A percentile compares a stretch with the other conserved stretches of the same genome.
These are phyloP conservation scores for Drosophila ohnishii DNA, from an alignment of 1,140 invertebrate species.

Conservation along the genomic window DNA sequence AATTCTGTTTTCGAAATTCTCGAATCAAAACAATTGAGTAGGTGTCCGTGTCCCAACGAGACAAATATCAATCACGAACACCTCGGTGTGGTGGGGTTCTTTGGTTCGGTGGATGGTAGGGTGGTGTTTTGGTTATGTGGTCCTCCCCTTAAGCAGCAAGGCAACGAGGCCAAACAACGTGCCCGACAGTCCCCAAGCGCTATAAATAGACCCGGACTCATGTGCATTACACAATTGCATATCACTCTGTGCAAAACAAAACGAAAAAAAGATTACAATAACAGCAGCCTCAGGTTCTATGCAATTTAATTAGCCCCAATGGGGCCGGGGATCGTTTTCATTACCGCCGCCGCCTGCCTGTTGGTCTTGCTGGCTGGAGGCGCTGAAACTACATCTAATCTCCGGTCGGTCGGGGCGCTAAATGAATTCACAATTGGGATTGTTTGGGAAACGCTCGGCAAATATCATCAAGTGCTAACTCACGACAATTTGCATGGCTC, in stretches of 20 bases:
- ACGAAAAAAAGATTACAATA: slow-evolving; percentile 25
- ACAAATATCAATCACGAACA: slow-evolving; percentile 63
- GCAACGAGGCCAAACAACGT: slow-evolving; percentile 47
- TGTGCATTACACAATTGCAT: slow-evolving; percentile 55
- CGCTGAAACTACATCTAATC: slow-evolving; percentile 24
- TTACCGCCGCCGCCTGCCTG: background rate
- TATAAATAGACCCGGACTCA: slow-evolving; percentile 46
- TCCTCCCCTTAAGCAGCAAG: slow-evolving; percentile 33
- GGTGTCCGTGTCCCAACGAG: slow-evolving; percentile 51
- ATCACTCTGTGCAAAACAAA: slow-evolving; percentile 33
- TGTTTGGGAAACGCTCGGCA: slow-evolving; percentile 29
- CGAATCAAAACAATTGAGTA: slow-evolving; percentile 61
- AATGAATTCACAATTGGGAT: slow-evolving; percentile 49
- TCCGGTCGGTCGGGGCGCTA: slow-evolving; percentile 35
- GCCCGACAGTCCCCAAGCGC: slow-evolving; percentile 14
- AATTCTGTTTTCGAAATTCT: slow-evolving; percentile 28
- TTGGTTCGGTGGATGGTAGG: background rate
- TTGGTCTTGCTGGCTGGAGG: slow-evolving; percentile 6
- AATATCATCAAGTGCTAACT: slow-evolving; percentile 42
- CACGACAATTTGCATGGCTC: slow-evolving; percentile 30
- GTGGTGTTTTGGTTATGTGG: slow-evolving; percentile 5
- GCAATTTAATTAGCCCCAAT: slow-evolving; percentile 48
- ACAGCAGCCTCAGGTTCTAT: slow-evolving; percentile 32
- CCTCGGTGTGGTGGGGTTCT: slow-evolving; percentile 3
- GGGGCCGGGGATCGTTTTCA: slow-evolving; percentile 4